A percentile compares a stretch with the other conserved stretches of the same genome.
phyloP scores from a whole-genome alignment of 1,140 invertebrate genomes.

The Pachypeltis micranthus region DNA sequence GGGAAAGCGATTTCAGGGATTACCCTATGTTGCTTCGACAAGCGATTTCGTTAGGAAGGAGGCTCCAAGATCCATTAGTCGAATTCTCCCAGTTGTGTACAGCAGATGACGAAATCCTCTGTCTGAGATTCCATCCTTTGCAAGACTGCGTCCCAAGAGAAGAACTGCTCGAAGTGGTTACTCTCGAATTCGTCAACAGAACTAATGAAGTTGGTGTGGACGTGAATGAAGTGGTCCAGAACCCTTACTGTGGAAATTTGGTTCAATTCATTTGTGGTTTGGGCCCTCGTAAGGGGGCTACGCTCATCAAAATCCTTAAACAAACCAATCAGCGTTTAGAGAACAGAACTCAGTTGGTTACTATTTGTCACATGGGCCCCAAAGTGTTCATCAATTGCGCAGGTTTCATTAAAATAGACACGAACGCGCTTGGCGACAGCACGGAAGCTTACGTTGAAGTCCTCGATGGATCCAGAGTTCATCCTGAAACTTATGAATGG shows the following conservation, averaged over 20 bases:
- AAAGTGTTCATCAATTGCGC: constrained; percentile 99
- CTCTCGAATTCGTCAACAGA: constrained; percentile 80
- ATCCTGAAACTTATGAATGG: constrained; percentile 99
- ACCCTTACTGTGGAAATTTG: constrained; percentile 75
- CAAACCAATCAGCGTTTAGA: constrained; percentile 87
- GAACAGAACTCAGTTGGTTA: constrained; percentile 90
- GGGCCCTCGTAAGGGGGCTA: constrained; percentile 86
- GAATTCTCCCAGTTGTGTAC: constrained; percentile 95
- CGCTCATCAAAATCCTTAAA: constrained; percentile 80
- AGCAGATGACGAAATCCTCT: constrained; percentile 88
- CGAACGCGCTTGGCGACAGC: constrained; percentile 79
- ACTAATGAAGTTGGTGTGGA: constrained; percentile 99
- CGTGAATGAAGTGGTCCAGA: constrained; percentile 82
- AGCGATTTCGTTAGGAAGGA: constrained; percentile 81
- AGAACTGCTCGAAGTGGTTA: constrained; percentile 69
- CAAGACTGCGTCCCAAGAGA: constrained; percentile 80
- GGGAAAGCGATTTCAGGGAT: constrained; percentile 76
- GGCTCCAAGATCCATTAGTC: constrained; percentile 88
- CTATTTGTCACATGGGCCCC: constrained; percentile 90
- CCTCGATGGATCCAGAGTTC: constrained; percentile 91
- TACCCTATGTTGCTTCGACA: constrained; percentile 79
- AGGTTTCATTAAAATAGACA: constrained; percentile 98
- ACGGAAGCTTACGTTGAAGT: constrained; percentile 93
- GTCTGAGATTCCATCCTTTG: constrained; percentile 79
- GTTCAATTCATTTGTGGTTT: constrained; percentile 96